phyloP scores from a whole-genome alignment of 23 tunicate genomes.

The Trididemnum clinides region DNA sequence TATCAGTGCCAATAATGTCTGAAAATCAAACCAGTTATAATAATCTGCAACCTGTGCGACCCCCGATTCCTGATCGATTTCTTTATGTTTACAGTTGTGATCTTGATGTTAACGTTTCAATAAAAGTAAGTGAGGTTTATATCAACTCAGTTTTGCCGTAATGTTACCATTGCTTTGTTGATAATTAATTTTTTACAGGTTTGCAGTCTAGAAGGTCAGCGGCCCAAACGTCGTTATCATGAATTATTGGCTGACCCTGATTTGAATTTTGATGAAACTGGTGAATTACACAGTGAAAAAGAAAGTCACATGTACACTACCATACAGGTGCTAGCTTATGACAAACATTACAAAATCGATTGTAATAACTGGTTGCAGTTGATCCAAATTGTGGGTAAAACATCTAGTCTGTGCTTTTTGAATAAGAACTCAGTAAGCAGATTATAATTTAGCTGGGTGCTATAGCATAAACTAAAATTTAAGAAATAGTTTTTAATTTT shows the following conservation, averaged over 20 bases:
- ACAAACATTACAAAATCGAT: no score
- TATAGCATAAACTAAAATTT: no score
- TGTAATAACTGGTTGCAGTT: no score
- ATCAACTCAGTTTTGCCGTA: neutral
- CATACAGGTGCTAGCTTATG: constrained; percentile 56
- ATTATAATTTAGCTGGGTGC: no score
- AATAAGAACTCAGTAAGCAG: no score
- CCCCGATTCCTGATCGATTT: constrained; percentile 73
- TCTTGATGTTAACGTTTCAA: constrained; percentile 56
- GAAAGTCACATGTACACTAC: constrained; percentile 90
- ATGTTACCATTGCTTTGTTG: neutral
- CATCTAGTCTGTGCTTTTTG: no score
- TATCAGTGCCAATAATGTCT: no score
- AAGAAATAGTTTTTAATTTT: neutral
- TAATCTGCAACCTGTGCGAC: neutral
- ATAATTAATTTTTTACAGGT: constrained; percentile 49
- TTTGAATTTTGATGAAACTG: constrained; percentile 51
- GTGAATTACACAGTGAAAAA: constrained; percentile 43
- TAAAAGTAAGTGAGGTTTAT: constrained; percentile 38
- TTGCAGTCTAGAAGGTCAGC: constrained; percentile 82
- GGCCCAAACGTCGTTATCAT: constrained; percentile 49
- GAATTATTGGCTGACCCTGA: constrained; percentile 76
- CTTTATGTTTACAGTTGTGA: constrained; percentile 86
- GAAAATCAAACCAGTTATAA: neutral
- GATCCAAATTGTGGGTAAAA: no score